Conservation (phyloP, 2,113 vertebrate genomes). For the Mustelus asterias region DNA sequence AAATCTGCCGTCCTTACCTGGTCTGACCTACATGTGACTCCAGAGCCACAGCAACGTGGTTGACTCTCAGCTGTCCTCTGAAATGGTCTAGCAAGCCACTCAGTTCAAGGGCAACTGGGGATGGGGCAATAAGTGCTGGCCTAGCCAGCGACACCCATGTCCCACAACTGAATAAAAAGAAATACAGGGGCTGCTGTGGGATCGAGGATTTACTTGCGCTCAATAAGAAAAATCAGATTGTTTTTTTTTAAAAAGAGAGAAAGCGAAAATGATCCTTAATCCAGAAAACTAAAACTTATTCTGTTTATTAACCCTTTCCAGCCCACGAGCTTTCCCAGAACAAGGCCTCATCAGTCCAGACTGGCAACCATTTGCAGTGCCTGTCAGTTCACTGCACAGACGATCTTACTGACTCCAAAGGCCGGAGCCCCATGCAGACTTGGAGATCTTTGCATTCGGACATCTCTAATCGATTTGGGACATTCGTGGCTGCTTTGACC, state of each 20-base stretch:
- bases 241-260: neutral
- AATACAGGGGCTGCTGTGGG: neutral
- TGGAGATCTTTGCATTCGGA: slow-evolving; percentile 97
- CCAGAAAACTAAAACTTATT: slow-evolving; percentile 34
- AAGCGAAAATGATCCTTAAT: neutral
- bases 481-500: slow-evolving; percentile 93
- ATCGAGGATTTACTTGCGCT: neutral
- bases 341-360: slow-evolving; percentile 66
- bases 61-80: too few species aligned
- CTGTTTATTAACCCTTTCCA: slow-evolving; percentile 51
- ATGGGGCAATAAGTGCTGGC: too few species aligned
- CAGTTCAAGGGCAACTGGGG: too few species aligned
- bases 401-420: slow-evolving; percentile 84
- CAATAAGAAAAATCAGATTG: neutral
- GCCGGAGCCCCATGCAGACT: slow-evolving; percentile 80
- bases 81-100: too few species aligned
- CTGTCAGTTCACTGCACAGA: slow-evolving; percentile 97
- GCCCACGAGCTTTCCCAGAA: slow-evolving; percentile 80
- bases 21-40: too few species aligned
- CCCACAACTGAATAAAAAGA: neutral
- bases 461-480: slow-evolving; percentile 96
- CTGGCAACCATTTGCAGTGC: slow-evolving; percentile 88
- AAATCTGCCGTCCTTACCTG: too few species aligned
- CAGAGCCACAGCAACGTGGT: too few species aligned
- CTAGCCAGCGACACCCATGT: too few species aligned